A percentile compares a stretch with the other conserved stretches of the same genome.
phyloP scores from a whole-genome alignment of 2,113 vertebrate species.

The Sphaerodactylus townsendi region DNA sequence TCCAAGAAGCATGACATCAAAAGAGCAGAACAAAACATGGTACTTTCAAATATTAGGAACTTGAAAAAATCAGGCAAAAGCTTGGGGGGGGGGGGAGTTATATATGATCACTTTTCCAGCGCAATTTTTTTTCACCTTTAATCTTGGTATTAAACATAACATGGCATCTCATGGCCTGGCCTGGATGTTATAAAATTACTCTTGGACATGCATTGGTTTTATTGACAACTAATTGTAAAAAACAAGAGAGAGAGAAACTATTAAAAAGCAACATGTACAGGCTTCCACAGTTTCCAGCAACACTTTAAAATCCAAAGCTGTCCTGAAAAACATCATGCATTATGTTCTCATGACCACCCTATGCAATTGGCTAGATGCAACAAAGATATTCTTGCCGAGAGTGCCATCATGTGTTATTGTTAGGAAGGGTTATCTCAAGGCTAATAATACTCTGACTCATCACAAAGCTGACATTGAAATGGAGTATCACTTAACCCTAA shows the following conservation, averaged over 20 bases:
- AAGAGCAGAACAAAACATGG: background rate
- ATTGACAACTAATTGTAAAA: background rate
- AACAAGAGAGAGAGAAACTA: background rate
- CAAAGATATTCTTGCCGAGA: constrained; percentile 25
- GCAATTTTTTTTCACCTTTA: background rate
- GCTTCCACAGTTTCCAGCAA: background rate
- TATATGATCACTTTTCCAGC: background rate
- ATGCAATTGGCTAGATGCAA: background rate
- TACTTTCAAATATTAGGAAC: background rate
- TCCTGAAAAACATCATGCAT: background rate
- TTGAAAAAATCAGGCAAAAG: background rate
- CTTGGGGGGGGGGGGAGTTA: background rate
- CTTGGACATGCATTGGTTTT: background rate
- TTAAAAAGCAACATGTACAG: background rate
- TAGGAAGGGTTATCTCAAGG: background rate
- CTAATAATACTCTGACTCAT: background rate
- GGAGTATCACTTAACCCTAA: background rate
- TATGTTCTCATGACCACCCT: background rate
- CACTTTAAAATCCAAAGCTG: background rate
- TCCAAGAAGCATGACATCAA: background rate
- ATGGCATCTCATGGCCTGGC: background rate
- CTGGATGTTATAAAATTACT: background rate
- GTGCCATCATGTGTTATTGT: constrained; percentile 32
- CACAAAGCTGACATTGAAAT: background rate
- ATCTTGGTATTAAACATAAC: background rate